Percentiles rank a stretch among this genome's conserved stretches.
Evolutionary conservation across 2,888 invertebrate species (phyloP).

Genomic region (Stenodema calcarata): DNA sequence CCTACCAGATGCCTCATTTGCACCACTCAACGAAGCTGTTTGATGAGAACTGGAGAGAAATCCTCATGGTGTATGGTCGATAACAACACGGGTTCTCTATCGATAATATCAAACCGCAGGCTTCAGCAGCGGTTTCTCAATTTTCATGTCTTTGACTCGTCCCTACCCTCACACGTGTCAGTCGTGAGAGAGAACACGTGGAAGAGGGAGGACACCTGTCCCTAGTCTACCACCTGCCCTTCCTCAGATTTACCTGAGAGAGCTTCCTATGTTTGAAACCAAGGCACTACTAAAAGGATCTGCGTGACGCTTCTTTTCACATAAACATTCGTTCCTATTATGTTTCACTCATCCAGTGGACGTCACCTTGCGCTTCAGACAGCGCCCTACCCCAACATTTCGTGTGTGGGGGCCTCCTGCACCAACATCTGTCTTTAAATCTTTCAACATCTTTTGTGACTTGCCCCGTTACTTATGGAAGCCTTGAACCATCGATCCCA

Average conservation of each 20-base stretch:
- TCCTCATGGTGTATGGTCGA: neutral
- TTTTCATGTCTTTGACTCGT: neutral
- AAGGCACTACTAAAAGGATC: neutral
- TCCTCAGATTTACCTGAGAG: neutral
- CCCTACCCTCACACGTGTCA: conserved; percentile 9
- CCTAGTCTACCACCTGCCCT: neutral
- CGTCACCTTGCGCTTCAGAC: neutral
- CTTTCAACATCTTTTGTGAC: neutral
- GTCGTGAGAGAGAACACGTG: conserved; percentile 9
- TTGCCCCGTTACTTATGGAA: neutral
- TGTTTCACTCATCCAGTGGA: neutral
- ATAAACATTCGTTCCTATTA: neutral
- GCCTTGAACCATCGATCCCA: neutral
- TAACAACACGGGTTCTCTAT: neutral
- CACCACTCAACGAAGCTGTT: too few species aligned
- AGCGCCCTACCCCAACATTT: neutral
- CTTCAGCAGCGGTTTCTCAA: neutral
- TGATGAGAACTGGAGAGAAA: too few species aligned
- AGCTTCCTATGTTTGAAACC: neutral
- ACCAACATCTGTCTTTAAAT: neutral
- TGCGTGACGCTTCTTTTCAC: neutral
- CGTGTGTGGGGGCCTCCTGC: neutral
- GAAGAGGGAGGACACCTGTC: conserved; percentile 9
- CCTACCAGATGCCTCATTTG: too few species aligned
- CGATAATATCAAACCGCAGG: too few species aligned